Conservation (phyloP, 2,797 vertebrate genomes). For the Malurus leucopterus region DNA sequence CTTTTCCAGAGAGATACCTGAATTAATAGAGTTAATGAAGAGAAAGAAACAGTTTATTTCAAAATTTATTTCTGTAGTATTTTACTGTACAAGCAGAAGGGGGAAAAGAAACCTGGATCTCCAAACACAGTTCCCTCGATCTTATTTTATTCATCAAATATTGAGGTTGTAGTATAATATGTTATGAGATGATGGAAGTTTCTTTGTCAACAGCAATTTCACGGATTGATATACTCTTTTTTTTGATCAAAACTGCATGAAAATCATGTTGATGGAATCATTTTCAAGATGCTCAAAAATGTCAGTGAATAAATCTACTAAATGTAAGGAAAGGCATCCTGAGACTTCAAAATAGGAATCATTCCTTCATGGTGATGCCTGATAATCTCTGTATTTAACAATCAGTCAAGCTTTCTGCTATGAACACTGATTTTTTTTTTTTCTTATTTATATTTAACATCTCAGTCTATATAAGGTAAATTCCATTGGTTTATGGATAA, state of each 20-base stretch:
- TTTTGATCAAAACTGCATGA: conserved; percentile 39
- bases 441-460: neutral
- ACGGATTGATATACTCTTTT: neutral
- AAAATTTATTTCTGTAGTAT: neutral
- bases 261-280: conserved; percentile 34
- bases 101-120: neutral
- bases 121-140: neutral
- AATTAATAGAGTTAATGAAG: neutral
- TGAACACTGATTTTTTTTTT: neutral
- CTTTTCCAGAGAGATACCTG: neutral
- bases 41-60: neutral
- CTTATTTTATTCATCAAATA: neutral
- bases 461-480: neutral
- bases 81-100: neutral
- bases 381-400: conserved; percentile 13
- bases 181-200: neutral
- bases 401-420: neutral
- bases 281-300: neutral
- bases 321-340: neutral
- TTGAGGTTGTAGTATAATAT: neutral
- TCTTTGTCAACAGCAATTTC: conserved; percentile 43
- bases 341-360: neutral
- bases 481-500: neutral
- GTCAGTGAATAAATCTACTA: neutral
- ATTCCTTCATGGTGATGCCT: neutral